Percentiles rank a stretch among this genome's conserved stretches.
phyloP scores from a whole-genome alignment of 1,140 invertebrate genomes.

The Penaeus japonicus region DNA sequence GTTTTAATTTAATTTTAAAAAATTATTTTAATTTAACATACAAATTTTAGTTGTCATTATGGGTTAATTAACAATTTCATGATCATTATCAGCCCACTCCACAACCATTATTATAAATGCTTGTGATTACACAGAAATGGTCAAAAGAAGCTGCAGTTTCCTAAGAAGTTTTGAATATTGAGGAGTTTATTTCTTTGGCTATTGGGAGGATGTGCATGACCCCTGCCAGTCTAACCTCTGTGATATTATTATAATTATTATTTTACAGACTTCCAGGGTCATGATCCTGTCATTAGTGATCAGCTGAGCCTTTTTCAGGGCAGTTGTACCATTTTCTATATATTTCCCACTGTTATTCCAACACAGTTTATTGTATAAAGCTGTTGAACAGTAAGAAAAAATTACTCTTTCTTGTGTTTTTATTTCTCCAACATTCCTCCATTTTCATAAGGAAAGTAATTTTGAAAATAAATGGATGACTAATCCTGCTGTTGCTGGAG shows the following conservation, averaged over 20 bases:
- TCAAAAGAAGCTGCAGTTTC: background rate
- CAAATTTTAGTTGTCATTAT: too few relatives aligned
- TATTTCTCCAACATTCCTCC: background rate
- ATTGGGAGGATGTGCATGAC: constrained; percentile 7
- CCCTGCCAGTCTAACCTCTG: constrained; percentile 38
- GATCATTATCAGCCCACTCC: too few relatives aligned
- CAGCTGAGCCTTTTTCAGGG: background rate
- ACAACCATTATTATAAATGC: too few relatives aligned
- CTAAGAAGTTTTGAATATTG: background rate
- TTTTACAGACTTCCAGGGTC: constrained; percentile 47
- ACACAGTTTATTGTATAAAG: constrained; percentile 26
- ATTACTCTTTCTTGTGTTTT: background rate
- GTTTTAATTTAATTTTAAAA: too few relatives aligned
- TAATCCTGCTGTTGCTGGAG: too few relatives aligned
- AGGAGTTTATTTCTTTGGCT: background rate
- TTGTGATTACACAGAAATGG: too few relatives aligned
- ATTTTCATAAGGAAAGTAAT: too few relatives aligned
- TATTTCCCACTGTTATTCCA: constrained; percentile 14
- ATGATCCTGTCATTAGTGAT: background rate
- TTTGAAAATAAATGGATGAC: too few relatives aligned
- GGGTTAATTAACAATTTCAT: too few relatives aligned
- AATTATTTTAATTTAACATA: too few relatives aligned
- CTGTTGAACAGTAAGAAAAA: constrained; percentile 33
- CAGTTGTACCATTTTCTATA: constrained; percentile 24
- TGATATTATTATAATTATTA: constrained; percentile 44